Conservation (phyloP, 2,113 vertebrate species). For the Fregetta grallaria region DNA sequence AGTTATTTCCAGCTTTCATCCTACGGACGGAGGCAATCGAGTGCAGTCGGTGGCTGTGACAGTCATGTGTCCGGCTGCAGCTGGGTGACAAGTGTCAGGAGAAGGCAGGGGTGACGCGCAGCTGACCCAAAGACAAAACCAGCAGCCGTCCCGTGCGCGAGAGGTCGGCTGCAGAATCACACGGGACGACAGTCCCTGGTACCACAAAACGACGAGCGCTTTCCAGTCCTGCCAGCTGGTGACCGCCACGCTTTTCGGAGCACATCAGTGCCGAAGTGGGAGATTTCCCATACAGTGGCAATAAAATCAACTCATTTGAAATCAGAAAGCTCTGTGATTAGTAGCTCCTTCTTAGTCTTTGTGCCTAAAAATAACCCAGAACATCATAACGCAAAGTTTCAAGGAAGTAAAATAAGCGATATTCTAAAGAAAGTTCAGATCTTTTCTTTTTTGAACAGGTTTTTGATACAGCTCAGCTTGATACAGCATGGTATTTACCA, state of each 20-base stretch:
- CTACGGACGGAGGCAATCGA: fast-evolving
- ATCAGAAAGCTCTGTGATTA: not conserved
- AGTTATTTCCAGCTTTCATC: not conserved
- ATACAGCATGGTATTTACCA: constrained; percentile 34
- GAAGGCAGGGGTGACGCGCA: not conserved
- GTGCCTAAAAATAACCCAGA: constrained; percentile 13
- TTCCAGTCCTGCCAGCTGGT: not conserved
- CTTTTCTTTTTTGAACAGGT: constrained; percentile 6
- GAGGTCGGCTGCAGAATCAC: not conserved
- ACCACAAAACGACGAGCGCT: fast-evolving
- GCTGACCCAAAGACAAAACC: not conserved
- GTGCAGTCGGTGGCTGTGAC: not conserved
- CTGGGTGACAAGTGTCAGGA: not conserved
- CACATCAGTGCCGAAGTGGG: not conserved
- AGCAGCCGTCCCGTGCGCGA: not conserved
- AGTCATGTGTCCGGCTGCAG: not conserved
- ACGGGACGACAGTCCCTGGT: not conserved
- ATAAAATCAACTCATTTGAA: not conserved
- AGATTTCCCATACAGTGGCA: not conserved
- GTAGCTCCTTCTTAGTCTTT: not conserved
- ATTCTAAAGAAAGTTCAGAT: not conserved
- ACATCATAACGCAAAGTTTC: not conserved
- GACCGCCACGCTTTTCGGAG: not conserved
- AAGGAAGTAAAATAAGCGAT: not conserved
- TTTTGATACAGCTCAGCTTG: constrained; percentile 41